Conservation (phyloP, 2,888 invertebrate species). For the Venustoraphidia nigricollis region DNA sequence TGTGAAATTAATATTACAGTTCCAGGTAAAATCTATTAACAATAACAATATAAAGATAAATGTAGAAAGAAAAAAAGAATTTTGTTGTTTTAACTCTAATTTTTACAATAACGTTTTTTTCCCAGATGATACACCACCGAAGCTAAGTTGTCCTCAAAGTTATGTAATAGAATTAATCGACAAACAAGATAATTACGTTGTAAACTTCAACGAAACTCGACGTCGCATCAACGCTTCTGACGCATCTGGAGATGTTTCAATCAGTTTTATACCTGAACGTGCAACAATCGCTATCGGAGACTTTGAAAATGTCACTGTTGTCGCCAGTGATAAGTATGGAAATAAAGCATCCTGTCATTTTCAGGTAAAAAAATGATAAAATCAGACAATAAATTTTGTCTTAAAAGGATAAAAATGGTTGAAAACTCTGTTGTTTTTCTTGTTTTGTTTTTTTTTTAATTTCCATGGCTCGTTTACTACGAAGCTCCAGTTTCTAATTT, state of each 20-base stretch:
- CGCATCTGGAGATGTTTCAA: conserved; percentile 70
- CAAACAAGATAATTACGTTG: conserved; percentile 75
- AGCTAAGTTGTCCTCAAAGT: conserved; percentile 81
- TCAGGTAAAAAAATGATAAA: conserved; percentile 40
- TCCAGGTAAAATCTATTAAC: conserved; percentile 33
- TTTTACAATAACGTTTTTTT: conserved; percentile 6
- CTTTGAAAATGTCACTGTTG: conserved; percentile 84
- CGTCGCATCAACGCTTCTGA: conserved; percentile 73
- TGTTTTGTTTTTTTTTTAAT: background rate
- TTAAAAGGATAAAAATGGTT: too few species aligned
- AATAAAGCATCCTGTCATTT: conserved; percentile 84
- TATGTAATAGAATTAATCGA: conserved; percentile 86
- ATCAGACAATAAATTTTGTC: background rate
- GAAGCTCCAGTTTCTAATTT: too few species aligned
- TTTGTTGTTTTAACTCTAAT: background rate
- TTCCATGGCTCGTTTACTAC: background rate
- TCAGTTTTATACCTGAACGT: conserved; percentile 70
- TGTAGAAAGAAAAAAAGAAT: too few species aligned
- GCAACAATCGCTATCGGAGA: conserved; percentile 74
- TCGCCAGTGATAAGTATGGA: conserved; percentile 73
- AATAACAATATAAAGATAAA: background rate
- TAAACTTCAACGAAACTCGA: conserved; percentile 82
- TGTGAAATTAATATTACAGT: conserved; percentile 94
- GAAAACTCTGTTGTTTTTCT: background rate
- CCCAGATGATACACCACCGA: conserved; percentile 75